These are phyloP conservation scores for Neolamprologus toae DNA, from an alignment of 2,113 vertebrate genomes.

Conservation along the genomic window DNA sequence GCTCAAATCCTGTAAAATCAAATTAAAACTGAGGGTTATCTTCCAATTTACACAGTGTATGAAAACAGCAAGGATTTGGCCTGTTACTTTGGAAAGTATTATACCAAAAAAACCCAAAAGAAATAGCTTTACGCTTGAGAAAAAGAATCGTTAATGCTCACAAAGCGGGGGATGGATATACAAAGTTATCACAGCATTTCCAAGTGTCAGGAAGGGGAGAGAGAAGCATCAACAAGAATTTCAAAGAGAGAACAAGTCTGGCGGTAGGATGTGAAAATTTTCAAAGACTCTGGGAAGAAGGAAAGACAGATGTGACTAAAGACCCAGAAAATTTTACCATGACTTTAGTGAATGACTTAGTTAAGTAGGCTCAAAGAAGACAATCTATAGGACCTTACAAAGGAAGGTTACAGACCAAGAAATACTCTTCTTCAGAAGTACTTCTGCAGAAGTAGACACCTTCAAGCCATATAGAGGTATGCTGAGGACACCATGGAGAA, in stretches of 20 bases:
- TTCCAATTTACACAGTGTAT: background rate
- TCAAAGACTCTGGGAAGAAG: background rate
- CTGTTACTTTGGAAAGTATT: background rate
- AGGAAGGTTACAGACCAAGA: background rate
- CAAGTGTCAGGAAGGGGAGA: background rate
- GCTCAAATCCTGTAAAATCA: background rate
- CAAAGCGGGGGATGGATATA: background rate
- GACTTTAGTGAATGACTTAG: background rate
- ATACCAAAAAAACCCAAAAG: fast-evolving
- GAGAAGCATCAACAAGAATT: background rate
- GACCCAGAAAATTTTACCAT: background rate
- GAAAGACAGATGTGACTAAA: background rate
- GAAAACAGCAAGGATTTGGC: background rate
- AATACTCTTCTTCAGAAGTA: background rate
- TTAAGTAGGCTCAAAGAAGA: background rate
- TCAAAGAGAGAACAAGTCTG: background rate
- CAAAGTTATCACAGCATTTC: background rate
- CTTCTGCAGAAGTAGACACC: background rate
- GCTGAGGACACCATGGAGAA: background rate
- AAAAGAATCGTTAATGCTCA: background rate
- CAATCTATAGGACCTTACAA: background rate
- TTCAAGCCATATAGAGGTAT: background rate
- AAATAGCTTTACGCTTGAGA: background rate
- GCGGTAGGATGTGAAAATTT: background rate
- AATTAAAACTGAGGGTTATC: background rate